Evolutionary conservation across 2,888 invertebrate species (phyloP).

Genomic region (Apantesis nais): DNA sequence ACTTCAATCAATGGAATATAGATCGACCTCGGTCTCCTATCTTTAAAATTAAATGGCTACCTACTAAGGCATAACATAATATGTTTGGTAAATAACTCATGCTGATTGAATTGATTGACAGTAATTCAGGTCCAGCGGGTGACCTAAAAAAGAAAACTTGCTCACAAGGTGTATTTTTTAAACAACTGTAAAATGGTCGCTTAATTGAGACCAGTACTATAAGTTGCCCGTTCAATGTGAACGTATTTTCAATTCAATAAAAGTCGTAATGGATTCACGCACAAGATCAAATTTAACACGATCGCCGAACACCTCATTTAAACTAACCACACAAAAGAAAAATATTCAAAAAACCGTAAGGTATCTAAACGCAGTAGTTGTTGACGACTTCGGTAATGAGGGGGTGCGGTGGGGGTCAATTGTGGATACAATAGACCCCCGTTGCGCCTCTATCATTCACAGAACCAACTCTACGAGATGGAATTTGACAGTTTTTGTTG

Average conservation of each 20-base stretch:
- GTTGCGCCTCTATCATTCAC: slow-evolving; percentile 60
- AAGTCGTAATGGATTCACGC: slow-evolving; percentile 7
- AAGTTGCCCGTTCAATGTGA: neutral
- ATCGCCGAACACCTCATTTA: slow-evolving; percentile 15
- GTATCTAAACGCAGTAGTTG: slow-evolving; percentile 26
- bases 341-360: slow-evolving; percentile 41
- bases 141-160: neutral
- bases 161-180: neutral
- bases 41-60: too few relatives aligned
- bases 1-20: too few relatives aligned
- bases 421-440: slow-evolving; percentile 53
- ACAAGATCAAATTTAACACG: slow-evolving; percentile 12
- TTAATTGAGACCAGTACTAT: neutral
- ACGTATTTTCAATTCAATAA: slow-evolving; percentile 4
- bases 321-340: slow-evolving; percentile 19
- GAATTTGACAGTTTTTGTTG: slow-evolving; percentile 56
- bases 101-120: too few relatives aligned
- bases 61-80: too few relatives aligned
- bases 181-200: neutral
- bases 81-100: too few relatives aligned
- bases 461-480: slow-evolving; percentile 57
- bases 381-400: slow-evolving; percentile 29
- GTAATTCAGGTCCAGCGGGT: neutral
- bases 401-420: slow-evolving; percentile 49
- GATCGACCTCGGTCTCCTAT: too few relatives aligned